These are phyloP conservation scores for Pseudococcus viburni DNA, from an alignment of 2,888 invertebrate genomes.

Conservation along the genomic window DNA sequence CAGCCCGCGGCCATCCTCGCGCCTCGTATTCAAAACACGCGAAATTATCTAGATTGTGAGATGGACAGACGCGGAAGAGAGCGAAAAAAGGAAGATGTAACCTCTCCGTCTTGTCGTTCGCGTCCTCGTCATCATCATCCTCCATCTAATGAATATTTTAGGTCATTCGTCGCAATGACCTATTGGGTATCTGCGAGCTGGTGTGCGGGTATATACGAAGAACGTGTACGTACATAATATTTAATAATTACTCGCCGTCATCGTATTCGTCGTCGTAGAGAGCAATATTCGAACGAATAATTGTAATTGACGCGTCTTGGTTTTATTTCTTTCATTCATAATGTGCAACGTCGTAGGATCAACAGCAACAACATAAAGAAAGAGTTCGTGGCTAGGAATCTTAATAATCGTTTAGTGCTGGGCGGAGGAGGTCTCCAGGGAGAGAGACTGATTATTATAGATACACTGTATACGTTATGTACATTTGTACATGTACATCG, in stretches of 20 bases:
- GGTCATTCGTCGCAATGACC: conserved; percentile 23
- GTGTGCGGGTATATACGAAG: neutral
- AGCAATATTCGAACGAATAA: neutral
- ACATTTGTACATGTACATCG: no score
- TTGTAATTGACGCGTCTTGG: conserved; percentile 8
- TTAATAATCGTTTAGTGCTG: neutral
- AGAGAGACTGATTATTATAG: neutral
- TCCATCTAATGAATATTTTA: neutral
- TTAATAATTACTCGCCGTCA: conserved; percentile 1
- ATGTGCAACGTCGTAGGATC: neutral
- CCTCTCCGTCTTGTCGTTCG: neutral
- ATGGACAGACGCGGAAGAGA: neutral
- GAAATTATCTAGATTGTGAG: neutral
- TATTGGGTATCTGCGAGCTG: neutral
- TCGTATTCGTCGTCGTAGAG: neutral
- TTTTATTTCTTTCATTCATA: neutral
- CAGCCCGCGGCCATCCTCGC: neutral
- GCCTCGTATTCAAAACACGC: neutral
- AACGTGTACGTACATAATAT: neutral
- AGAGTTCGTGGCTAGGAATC: neutral
- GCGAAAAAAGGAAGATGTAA: no score
- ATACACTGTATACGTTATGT: neutral
- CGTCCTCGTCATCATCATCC: neutral
- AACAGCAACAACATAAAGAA: neutral
- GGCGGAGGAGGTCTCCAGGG: neutral